phyloP scores from a whole-genome alignment of 2,797 vertebrate species.

The Girardinus metallicus region DNA sequence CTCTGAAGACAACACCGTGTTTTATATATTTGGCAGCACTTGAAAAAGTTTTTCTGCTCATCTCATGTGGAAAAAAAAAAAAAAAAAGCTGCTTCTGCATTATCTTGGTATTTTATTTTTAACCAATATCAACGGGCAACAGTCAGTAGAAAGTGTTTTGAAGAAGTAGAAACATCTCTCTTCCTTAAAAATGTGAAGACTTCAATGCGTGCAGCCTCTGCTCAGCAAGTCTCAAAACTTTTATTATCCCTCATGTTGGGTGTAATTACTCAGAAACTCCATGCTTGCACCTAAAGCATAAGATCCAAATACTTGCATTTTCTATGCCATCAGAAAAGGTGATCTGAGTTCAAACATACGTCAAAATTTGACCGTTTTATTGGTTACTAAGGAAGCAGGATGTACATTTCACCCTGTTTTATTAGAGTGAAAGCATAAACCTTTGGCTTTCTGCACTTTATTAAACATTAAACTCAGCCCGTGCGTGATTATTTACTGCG shows the following conservation, averaged over 20 bases:
- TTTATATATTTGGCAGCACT: conserved; percentile 14
- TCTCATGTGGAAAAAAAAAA: conserved; percentile 24
- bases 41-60: conserved; percentile 12
- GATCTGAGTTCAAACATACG: neutral
- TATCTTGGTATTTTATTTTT: conserved; percentile 47
- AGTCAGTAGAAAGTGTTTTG: conserved; percentile 46
- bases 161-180: conserved; percentile 47
- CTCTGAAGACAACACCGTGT: conserved; percentile 23
- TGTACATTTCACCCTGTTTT: neutral
- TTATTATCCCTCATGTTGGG: neutral
- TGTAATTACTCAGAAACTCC: neutral
- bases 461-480: neutral
- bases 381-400: neutral
- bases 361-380: neutral
- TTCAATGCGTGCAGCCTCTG: conserved; percentile 7
- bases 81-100: conserved; percentile 44
- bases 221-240: neutral
- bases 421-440: neutral
- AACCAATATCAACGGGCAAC: conserved; percentile 33
- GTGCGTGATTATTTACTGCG: neutral
- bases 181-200: conserved; percentile 49
- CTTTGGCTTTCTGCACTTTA: neutral
- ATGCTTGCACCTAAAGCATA: neutral
- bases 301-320: neutral
- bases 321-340: neutral